phyloP scores from a whole-genome alignment of 92 coral and sea anemone species.

The Porites lobata region DNA sequence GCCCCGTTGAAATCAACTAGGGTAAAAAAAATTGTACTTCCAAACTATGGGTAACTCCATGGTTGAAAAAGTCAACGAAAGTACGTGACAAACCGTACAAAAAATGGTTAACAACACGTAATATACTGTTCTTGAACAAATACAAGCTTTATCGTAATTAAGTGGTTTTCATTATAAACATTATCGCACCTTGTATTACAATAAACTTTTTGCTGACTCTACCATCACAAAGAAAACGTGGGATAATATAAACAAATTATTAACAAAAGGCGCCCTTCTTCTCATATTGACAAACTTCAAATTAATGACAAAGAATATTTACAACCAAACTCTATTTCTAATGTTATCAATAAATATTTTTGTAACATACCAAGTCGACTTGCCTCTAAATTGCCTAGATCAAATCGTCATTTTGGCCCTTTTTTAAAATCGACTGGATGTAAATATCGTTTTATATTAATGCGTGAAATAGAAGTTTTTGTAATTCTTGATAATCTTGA shows the following conservation, averaged over 20 bases:
- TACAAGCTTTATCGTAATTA: conserved; percentile 35
- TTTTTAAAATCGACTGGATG: background rate
- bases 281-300: background rate
- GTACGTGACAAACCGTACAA: too few species aligned
- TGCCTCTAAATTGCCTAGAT: too few species aligned
- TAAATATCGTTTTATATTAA: conserved; percentile 15
- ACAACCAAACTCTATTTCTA: conserved; percentile 28
- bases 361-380: conserved; percentile 29
- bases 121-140: background rate
- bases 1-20: too few species aligned
- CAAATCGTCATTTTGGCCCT: too few species aligned
- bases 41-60: too few species aligned
- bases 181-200: background rate
- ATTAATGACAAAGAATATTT: conserved; percentile 27
- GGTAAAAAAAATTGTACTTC: too few species aligned
- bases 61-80: too few species aligned
- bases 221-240: background rate
- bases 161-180: background rate
- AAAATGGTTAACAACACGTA: too few species aligned
- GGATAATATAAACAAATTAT: too few species aligned
- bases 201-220: background rate
- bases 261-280: too few species aligned
- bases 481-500: too few species aligned
- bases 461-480: conserved; percentile 29
- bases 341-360: conserved; percentile 36